phyloP scores from a whole-genome alignment of 2,797 vertebrate genomes.

The Anisognathus igniventris region DNA sequence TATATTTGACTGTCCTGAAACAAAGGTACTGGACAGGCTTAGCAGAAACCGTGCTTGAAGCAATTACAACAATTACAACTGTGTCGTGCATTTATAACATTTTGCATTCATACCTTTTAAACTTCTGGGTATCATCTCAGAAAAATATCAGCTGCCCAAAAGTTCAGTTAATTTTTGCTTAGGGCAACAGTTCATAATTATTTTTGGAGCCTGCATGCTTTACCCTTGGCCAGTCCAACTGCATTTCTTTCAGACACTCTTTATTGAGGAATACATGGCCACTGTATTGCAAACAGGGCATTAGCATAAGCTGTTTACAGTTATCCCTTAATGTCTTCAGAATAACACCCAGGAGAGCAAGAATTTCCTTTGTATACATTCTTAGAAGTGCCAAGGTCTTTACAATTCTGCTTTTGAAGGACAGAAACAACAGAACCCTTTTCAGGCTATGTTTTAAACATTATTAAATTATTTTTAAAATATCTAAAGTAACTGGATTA shows the following conservation, averaged over 20 bases:
- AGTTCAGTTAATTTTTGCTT: neutral
- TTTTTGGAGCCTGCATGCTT: neutral
- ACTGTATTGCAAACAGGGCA: neutral
- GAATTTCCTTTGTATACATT: neutral
- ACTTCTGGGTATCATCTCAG: neutral
- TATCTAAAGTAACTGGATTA: neutral
- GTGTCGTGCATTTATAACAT: fast-evolving
- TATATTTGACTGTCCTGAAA: neutral
- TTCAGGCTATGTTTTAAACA: neutral
- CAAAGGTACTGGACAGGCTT: neutral
- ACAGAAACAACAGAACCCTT: neutral
- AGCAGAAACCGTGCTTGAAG: neutral
- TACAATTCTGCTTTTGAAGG: neutral
- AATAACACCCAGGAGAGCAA: neutral
- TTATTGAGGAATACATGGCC: neutral
- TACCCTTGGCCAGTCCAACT: neutral
- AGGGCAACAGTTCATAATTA: neutral
- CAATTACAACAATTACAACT: neutral
- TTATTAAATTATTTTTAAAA: neutral
- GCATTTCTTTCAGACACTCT: neutral
- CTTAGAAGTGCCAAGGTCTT: neutral
- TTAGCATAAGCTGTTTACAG: neutral
- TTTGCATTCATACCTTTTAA: neutral
- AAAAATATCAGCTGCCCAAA: neutral
- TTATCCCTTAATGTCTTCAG: neutral